phyloP scores from a whole-genome alignment of 2,113 vertebrate species.

The Carettochelys insculpta region DNA sequence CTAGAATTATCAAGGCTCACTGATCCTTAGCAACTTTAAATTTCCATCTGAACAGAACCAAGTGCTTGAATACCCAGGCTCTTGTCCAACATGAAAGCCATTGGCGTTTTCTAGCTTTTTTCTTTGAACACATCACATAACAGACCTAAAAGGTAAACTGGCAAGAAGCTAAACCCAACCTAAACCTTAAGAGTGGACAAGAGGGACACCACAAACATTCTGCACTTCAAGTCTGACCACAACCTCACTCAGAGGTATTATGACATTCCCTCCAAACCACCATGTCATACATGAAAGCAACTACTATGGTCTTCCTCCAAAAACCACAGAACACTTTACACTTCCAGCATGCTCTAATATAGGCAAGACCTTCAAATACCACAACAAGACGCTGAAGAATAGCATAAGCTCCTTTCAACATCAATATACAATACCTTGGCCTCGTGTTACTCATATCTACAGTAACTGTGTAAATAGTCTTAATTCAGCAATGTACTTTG shows the following conservation, averaged over 20 bases:
- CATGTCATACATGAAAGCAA: neutral
- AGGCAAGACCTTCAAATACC: neutral
- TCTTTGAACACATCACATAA: rapidly evolving
- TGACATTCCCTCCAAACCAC: neutral
- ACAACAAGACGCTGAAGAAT: neutral
- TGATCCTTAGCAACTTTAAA: neutral
- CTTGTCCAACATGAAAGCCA: neutral
- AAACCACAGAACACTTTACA: neutral
- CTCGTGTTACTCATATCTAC: neutral
- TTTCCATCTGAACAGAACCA: neutral
- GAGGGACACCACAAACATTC: neutral
- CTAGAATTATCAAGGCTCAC: rapidly evolving
- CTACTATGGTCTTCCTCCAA: neutral
- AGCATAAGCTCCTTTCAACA: neutral
- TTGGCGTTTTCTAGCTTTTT: neutral
- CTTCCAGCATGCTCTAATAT: rapidly evolving
- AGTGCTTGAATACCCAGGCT: rapidly evolving
- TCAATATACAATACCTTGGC: rapidly evolving
- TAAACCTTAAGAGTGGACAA: neutral
- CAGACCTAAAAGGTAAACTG: neutral
- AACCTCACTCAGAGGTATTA: neutral
- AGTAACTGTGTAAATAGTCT: neutral
- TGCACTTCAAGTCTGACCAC: slow-evolving; percentile 20
- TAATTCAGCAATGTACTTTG: neutral
- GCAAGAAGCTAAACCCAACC: neutral